phyloP scores from a whole-genome alignment of 2,888 invertebrate genomes.

The Steinernema hermaphroditum region DNA sequence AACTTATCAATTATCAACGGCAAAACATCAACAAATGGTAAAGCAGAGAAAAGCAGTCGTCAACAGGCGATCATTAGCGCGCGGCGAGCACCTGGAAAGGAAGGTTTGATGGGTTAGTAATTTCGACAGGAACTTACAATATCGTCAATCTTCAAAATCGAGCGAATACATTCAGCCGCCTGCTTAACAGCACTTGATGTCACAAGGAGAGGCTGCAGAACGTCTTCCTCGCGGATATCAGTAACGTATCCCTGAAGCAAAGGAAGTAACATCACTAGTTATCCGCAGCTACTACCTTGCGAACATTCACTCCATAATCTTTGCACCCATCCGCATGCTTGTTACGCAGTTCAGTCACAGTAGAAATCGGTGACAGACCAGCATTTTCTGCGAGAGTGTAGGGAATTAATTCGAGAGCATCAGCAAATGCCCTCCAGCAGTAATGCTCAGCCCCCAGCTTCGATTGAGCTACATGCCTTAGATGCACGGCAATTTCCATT shows the following conservation, averaged over 20 bases:
- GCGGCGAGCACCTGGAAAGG: conserved; percentile 56
- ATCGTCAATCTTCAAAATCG: conserved; percentile 98
- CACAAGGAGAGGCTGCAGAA: conserved; percentile 93
- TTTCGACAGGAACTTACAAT: conserved; percentile 77
- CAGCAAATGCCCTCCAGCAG: conserved; percentile 90
- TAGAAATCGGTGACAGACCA: conserved; percentile 87
- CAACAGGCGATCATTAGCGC: conserved; percentile 43
- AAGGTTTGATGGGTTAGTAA: neutral
- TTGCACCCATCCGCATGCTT: conserved; percentile 85
- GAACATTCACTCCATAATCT: conserved; percentile 91
- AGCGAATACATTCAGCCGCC: conserved; percentile 92
- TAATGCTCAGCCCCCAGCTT: conserved; percentile 86
- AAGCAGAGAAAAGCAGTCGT: too few species aligned
- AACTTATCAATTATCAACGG: too few species aligned
- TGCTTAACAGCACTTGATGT: conserved; percentile 88
- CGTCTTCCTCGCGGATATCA: conserved; percentile 93
- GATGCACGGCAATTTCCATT: conserved; percentile 84
- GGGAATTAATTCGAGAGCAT: conserved; percentile 84
- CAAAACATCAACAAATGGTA: too few species aligned
- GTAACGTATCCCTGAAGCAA: conserved; percentile 81
- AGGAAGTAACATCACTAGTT: too few species aligned
- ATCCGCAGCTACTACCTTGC: conserved; percentile 71
- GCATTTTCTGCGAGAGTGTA: conserved; percentile 88
- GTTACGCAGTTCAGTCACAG: conserved; percentile 92
- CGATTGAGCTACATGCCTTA: conserved; percentile 80